phyloP scores from a whole-genome alignment of 2,888 invertebrate species.

The Apotomis betuletana region DNA sequence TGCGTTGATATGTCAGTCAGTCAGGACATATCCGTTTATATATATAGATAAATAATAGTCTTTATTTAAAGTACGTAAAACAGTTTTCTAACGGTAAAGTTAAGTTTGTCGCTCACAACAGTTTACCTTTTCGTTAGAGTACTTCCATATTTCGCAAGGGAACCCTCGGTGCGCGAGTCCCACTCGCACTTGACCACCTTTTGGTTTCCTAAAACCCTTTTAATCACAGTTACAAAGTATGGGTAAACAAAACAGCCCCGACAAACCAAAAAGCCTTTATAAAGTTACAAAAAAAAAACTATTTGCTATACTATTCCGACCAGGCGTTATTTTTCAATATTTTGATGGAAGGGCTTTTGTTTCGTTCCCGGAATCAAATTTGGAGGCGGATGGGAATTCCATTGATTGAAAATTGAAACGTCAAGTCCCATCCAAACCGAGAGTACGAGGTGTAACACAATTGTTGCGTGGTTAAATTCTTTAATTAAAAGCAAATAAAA shows the following conservation, averaged over 20 bases:
- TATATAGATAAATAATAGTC: too few species aligned
- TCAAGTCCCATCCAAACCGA: conserved; percentile 30
- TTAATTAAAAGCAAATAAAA: too few species aligned
- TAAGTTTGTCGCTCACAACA: too few species aligned
- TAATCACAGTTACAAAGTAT: neutral
- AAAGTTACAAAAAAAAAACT: neutral
- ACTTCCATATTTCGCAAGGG: too few species aligned
- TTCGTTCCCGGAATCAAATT: conserved; percentile 36
- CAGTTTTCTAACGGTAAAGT: too few species aligned
- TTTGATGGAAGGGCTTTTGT: conserved; percentile 39
- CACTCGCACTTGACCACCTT: too few species aligned
- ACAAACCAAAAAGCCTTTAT: neutral
- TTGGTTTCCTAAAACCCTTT: too few species aligned
- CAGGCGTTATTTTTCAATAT: conserved; percentile 33
- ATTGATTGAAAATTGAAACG: conserved; percentile 41
- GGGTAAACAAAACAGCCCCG: neutral
- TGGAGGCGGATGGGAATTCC: conserved; percentile 34
- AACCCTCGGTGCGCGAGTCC: too few species aligned
- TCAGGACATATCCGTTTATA: too few species aligned
- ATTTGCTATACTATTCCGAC: conserved; percentile 21
- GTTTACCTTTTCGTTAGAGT: too few species aligned
- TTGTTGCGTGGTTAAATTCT: neutral
- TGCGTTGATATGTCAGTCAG: too few species aligned
- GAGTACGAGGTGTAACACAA: conserved; percentile 1
- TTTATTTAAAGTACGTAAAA: too few species aligned